Conservation (phyloP, 2,888 invertebrate genomes). For the Meta bourneti region DNA sequence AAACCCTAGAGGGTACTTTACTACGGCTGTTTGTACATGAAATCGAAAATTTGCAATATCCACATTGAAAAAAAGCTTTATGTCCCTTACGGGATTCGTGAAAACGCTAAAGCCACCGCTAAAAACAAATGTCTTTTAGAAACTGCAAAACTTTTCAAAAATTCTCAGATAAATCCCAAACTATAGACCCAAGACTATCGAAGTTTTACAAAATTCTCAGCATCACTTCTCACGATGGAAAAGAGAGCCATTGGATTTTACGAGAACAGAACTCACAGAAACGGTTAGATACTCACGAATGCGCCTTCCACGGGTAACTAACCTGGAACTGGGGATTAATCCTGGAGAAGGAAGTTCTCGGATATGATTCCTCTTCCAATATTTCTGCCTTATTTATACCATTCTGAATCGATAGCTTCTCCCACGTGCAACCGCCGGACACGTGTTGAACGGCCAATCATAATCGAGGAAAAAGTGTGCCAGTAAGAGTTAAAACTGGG, state of each 20-base stretch:
- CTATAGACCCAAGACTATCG: too few species aligned
- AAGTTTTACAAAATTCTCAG: background rate
- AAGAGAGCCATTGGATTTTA: background rate
- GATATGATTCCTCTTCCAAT: slow-evolving; percentile 37
- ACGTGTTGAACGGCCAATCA: slow-evolving; percentile 69
- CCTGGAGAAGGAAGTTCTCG: slow-evolving; percentile 28
- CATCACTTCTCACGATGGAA: background rate
- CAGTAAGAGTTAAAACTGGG: slow-evolving; percentile 65
- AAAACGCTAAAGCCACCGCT: too few species aligned
- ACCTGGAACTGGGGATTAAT: slow-evolving; percentile 31
- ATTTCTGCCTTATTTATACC: slow-evolving; percentile 63
- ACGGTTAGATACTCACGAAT: slow-evolving; percentile 36
- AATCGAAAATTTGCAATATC: too few species aligned
- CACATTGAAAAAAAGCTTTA: too few species aligned
- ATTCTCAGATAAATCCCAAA: background rate
- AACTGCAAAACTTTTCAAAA: background rate
- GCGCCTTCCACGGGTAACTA: background rate
- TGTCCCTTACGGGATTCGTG: too few species aligned
- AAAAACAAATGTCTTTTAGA: too few species aligned
- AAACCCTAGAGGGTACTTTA: too few species aligned
- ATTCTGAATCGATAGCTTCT: slow-evolving; percentile 13
- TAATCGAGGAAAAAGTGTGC: slow-evolving; percentile 60
- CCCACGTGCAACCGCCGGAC: slow-evolving; percentile 54
- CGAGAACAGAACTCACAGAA: background rate
- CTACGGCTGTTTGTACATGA: too few species aligned